A percentile compares a stretch with the other conserved stretches of the same genome.
Evolutionary conservation across 2,888 invertebrate genomes (phyloP).

Genomic region (Neoitamus cyanurus): DNA sequence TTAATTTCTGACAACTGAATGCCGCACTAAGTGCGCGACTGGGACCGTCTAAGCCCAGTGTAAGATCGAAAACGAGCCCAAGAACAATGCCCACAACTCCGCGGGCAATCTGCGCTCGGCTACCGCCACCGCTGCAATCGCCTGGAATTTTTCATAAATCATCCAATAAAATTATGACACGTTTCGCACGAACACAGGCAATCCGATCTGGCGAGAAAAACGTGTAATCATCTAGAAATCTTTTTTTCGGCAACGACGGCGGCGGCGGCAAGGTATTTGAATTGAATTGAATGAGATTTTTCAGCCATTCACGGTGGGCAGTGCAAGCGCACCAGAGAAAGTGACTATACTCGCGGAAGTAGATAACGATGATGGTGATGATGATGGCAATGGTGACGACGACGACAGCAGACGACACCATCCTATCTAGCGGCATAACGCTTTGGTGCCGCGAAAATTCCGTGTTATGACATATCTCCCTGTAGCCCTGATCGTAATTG

Average conservation of each 20-base stretch:
- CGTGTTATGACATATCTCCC: background rate
- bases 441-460: background rate
- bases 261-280: background rate
- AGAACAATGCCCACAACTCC: background rate
- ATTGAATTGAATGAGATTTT: background rate
- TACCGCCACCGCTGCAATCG: background rate
- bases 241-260: background rate
- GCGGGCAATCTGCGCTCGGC: background rate
- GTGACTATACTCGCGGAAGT: background rate
- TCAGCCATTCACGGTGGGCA: background rate
- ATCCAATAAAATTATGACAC: constrained; percentile 1
- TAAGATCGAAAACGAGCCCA: background rate
- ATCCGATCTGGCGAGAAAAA: constrained; percentile 1
- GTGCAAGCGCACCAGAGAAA: background rate
- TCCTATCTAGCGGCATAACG: background rate
- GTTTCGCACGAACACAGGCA: background rate
- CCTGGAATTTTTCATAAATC: background rate
- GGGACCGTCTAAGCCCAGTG: background rate
- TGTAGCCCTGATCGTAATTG: background rate
- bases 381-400: background rate
- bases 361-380: background rate
- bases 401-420: background rate
- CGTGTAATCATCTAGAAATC: background rate
- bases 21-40: background rate
- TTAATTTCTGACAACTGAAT: background rate